Percentiles rank a stretch among this genome's conserved stretches.
phyloP scores from a whole-genome alignment of 2,113 vertebrate genomes.

The Lophius piscatorius region DNA sequence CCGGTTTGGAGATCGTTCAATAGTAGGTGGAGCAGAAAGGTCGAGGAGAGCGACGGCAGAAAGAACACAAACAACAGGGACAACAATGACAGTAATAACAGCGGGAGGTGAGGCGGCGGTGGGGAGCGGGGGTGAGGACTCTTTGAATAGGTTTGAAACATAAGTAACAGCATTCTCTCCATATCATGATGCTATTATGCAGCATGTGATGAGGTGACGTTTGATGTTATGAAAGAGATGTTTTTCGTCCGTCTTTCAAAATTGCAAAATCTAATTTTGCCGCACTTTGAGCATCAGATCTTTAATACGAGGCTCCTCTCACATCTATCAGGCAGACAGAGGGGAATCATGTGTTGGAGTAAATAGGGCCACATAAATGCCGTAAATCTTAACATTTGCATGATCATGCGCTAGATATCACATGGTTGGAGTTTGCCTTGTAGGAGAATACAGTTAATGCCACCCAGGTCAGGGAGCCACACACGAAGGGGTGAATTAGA shows the following conservation, averaged over 20 bases:
- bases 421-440: slow-evolving; percentile 52
- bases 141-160: slow-evolving; percentile 50
- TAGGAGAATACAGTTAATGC: slow-evolving; percentile 53
- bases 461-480: slow-evolving; percentile 44
- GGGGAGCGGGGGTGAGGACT: slow-evolving; percentile 3
- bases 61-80: slow-evolving; percentile 19
- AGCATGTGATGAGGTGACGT: slow-evolving; percentile 11
- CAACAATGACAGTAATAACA: slow-evolving; percentile 26
- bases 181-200: slow-evolving; percentile 19
- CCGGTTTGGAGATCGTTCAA: slow-evolving; percentile 5
- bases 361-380: slow-evolving; percentile 17
- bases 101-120: slow-evolving; percentile 33
- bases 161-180: slow-evolving; percentile 46
- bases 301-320: slow-evolving; percentile 1
- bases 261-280: slow-evolving; percentile 9
- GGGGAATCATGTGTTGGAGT: slow-evolving; percentile 5
- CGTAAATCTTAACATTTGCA: slow-evolving; percentile 62
- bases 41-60: background rate
- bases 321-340: background rate
- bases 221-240: slow-evolving; percentile 12
- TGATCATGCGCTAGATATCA: slow-evolving; percentile 36
- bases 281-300: slow-evolving; percentile 12
- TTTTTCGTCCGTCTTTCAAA: slow-evolving; percentile 12
- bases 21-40: background rate
- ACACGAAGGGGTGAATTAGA: slow-evolving; percentile 50